Base-by-base conservation (phyloP, 2,797 vertebrate species). In the Spea hammondii region DNA sequence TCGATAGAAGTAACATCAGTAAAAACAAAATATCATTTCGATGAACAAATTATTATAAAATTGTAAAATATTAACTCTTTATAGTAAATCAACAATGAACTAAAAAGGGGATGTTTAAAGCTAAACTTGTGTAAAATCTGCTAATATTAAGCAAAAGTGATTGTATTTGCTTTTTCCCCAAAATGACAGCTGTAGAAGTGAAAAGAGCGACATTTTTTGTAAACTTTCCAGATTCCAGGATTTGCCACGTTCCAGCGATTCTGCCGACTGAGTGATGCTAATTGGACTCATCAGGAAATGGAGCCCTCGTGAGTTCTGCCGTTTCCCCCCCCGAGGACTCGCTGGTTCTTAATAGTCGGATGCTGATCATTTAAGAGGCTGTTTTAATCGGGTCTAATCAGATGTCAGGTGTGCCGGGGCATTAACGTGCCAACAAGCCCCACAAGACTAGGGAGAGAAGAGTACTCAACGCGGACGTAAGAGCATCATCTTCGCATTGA, bases 231-330 rank as follows among this genome's bases (percentile, higher is more conserved):
- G 6, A 7, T 53, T 11, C 6, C 51, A 2, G 6, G 6, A 53
- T 53, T 6, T 7, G 10, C 51, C 32, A 32, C 6, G 6, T 53
- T 53, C 51, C 51, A 7, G 51, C 6, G 51, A 53, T 53, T 11
- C 51, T 53, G 6, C 10, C 51, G 54, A 62, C 12, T 62, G 45
- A 10, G 5, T 54, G 54, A 48, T 59, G 55, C 11, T 76, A 57
- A 77, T 77, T 62, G 57, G 8, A 49, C 75, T 77, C 75, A 70
- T 70, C 67, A 45, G 17, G 5, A 70, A 70, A 77, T 53, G 13
- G 46, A 13, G 45, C 46, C 13, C 53, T 77, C 50, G 14, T 45
- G 8, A 51, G 57, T 11, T 44, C 7, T 48, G 75, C 8, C 62
- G 50, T 32, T 14, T 55, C 6, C 70, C 75, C 75, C 48, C 75